phyloP scores from a whole-genome alignment of 1,140 invertebrate species.

The Nebria ingens region DNA sequence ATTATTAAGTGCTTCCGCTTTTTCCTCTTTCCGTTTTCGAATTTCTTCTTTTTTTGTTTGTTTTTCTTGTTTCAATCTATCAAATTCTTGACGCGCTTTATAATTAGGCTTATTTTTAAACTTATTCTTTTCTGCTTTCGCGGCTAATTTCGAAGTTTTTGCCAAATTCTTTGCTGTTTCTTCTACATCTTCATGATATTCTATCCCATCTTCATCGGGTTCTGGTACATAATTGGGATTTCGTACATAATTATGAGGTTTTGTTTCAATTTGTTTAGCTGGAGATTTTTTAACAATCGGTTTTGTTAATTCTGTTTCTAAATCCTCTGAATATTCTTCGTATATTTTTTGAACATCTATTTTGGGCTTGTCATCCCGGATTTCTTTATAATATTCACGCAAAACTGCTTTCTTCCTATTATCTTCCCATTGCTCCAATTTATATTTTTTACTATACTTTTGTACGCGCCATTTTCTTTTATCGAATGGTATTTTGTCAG shows the following conservation, averaged over 20 bases:
- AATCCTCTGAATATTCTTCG: slow-evolving; percentile 16
- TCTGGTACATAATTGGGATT: slow-evolving; percentile 25
- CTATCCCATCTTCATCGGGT: background rate
- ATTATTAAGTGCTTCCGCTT: slow-evolving; percentile 46
- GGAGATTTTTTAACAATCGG: slow-evolving; percentile 9
- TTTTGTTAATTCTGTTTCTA: slow-evolving; percentile 19
- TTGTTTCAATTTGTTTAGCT: slow-evolving; percentile 15
- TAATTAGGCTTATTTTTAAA: slow-evolving; percentile 36
- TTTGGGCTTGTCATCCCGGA: slow-evolving; percentile 33
- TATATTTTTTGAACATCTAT: slow-evolving; percentile 26
- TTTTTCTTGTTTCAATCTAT: slow-evolving; percentile 46
- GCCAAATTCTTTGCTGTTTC: slow-evolving; percentile 31
- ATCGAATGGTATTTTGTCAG: slow-evolving; percentile 42
- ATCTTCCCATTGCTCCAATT: slow-evolving; percentile 53
- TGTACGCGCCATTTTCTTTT: slow-evolving; percentile 52
- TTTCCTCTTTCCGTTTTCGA: slow-evolving; percentile 41
- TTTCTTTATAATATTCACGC: slow-evolving; percentile 42
- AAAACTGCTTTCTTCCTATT: slow-evolving; percentile 44
- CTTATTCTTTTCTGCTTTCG: slow-evolving; percentile 13
- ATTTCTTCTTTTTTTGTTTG: slow-evolving; percentile 38
- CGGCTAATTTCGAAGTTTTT: background rate
- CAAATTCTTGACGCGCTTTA: slow-evolving; percentile 43
- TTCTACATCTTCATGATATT: background rate
- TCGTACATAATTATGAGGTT: slow-evolving; percentile 33
- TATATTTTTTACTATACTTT: slow-evolving; percentile 57